Conservation (phyloP, 2,888 invertebrate species). For the Cantharis lateralis region DNA sequence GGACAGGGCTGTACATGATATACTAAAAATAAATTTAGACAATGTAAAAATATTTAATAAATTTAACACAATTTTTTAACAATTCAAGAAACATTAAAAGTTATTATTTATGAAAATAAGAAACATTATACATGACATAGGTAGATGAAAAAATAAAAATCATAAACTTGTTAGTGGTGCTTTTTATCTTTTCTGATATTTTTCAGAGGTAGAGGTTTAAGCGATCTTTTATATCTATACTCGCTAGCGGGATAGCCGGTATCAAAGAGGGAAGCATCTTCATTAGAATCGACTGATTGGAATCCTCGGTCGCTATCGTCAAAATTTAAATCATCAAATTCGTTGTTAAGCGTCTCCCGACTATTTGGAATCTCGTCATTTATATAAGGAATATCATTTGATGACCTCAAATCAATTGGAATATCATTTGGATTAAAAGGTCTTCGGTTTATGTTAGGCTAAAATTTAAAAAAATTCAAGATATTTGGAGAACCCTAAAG, state of each 20-base stretch:
- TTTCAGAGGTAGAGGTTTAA: neutral
- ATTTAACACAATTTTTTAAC: neutral
- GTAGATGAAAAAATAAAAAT: neutral
- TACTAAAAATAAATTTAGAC: too few relatives aligned
- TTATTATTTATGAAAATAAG: neutral
- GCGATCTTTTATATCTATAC: neutral
- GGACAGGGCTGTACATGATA: too few relatives aligned
- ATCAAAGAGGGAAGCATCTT: slow-evolving; percentile 2
- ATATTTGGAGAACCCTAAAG: neutral
- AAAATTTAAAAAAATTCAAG: neutral
- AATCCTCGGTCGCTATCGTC: neutral
- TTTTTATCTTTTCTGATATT: neutral
- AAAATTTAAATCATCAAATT: neutral
- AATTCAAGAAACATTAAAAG: too few relatives aligned
- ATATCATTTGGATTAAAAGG: too few relatives aligned
- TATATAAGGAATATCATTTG: neutral
- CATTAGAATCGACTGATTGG: neutral
- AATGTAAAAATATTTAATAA: too few relatives aligned
- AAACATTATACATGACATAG: neutral
- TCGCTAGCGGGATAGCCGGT: neutral
- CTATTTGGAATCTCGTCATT: slow-evolving; percentile 1
- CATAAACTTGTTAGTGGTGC: neutral
- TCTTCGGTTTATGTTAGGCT: neutral
- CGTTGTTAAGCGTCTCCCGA: neutral
- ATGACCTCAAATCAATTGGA: neutral